phyloP scores from a whole-genome alignment of 2,797 vertebrate genomes.

The Rhabdophis nuchalis region DNA sequence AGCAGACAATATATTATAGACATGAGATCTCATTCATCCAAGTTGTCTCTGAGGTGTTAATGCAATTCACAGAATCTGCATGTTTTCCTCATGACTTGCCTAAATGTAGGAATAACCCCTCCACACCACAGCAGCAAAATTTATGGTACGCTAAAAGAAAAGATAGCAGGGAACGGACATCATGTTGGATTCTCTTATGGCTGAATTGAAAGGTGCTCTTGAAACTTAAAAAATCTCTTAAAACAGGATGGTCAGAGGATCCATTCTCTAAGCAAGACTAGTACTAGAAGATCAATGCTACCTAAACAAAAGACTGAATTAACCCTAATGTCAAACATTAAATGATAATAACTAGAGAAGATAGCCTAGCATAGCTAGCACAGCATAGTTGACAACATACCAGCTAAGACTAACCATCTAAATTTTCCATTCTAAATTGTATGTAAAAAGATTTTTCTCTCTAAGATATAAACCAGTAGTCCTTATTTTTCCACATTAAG shows the following conservation, averaged over 20 bases:
- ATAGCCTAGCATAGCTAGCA: background rate
- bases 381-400: background rate
- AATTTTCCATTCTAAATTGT: background rate
- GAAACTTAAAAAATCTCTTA: background rate
- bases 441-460: background rate
- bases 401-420: background rate
- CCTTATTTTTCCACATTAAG: slow-evolving; percentile 21
- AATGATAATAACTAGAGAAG: background rate
- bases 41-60: background rate
- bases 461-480: background rate
- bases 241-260: background rate
- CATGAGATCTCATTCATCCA: background rate
- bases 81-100: background rate
- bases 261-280: background rate
- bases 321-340: background rate
- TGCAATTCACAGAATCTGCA: background rate
- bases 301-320: background rate
- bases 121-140: background rate
- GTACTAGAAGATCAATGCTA: background rate
- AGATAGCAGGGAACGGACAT: background rate
- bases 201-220: background rate
- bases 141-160: background rate
- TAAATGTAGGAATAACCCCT: background rate
- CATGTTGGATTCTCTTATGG: background rate
- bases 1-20: background rate